These are phyloP conservation scores for Diuraphis noxia DNA, from an alignment of 1,140 invertebrate genomes.

Conservation along the genomic window DNA sequence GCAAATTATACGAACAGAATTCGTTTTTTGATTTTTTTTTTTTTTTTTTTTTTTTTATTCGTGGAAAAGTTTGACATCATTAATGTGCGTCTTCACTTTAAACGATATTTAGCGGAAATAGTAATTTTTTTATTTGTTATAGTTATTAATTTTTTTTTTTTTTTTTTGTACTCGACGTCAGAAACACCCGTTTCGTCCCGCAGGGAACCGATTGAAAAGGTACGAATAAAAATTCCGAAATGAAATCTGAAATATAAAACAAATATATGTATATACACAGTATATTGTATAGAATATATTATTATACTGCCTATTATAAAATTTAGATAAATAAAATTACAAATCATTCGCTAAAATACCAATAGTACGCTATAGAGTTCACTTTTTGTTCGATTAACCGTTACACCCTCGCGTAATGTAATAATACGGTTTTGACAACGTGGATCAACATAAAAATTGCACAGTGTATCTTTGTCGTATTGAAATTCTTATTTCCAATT, in stretches of 20 bases:
- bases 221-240: not conserved
- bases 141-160: not conserved
- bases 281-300: not conserved
- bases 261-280: not conserved
- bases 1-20: not conserved
- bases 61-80: too few relatives aligned
- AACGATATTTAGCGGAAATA: too few relatives aligned
- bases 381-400: not conserved
- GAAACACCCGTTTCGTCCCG: not conserved
- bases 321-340: not conserved
- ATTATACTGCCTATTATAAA: not conserved
- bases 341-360: not conserved
- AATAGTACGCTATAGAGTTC: not conserved
- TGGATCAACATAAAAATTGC: not conserved
- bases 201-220: constrained; percentile 20
- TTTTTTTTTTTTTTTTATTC: too few relatives aligned
- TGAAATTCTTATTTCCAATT: not conserved
- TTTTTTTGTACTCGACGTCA: not conserved
- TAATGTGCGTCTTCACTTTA: too few relatives aligned
- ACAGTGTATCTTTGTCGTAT: not conserved
- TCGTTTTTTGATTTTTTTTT: not conserved
- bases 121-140: too few relatives aligned
- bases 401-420: not conserved
- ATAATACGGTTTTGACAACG: not conserved
- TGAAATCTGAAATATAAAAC: not conserved